Evolutionary conservation across 2,113 vertebrate species (phyloP).

Genomic region (Heterotilapia buettikoferi): DNA sequence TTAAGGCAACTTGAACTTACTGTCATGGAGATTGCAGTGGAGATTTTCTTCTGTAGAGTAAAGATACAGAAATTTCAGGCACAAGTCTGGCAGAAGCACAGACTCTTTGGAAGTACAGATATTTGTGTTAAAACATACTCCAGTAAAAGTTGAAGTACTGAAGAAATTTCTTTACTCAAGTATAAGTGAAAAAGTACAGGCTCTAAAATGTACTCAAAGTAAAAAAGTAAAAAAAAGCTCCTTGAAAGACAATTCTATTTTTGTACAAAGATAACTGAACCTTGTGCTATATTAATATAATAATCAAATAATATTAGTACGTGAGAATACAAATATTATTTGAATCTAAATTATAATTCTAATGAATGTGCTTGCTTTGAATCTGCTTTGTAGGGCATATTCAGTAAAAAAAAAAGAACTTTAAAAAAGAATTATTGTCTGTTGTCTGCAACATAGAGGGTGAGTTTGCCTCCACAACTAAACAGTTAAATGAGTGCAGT

Average conservation of each 20-base stretch:
- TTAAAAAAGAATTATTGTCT: accelerated
- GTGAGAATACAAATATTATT: not conserved
- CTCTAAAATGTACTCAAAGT: not conserved
- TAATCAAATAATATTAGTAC: not conserved
- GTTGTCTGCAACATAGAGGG: accelerated
- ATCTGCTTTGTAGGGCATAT: not conserved
- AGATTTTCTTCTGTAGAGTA: not conserved
- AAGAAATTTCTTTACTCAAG: not conserved
- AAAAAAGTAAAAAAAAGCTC: not conserved
- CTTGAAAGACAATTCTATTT: not conserved
- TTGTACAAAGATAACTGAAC: not conserved
- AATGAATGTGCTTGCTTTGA: not conserved
- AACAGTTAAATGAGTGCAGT: not conserved
- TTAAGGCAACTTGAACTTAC: not conserved
- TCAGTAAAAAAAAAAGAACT: not conserved
- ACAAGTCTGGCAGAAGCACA: not conserved
- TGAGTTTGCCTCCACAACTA: not conserved
- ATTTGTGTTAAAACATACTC: not conserved
- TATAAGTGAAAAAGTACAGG: not conserved
- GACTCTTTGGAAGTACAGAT: not conserved
- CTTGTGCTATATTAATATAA: not conserved
- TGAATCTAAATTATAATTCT: not conserved
- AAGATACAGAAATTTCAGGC: not conserved
- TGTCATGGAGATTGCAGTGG: not conserved
- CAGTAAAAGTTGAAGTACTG: not conserved